Evolutionary conservation across 2,797 vertebrate species (phyloP).

Genomic region (Xiphorhynchus erythropygius): DNA sequence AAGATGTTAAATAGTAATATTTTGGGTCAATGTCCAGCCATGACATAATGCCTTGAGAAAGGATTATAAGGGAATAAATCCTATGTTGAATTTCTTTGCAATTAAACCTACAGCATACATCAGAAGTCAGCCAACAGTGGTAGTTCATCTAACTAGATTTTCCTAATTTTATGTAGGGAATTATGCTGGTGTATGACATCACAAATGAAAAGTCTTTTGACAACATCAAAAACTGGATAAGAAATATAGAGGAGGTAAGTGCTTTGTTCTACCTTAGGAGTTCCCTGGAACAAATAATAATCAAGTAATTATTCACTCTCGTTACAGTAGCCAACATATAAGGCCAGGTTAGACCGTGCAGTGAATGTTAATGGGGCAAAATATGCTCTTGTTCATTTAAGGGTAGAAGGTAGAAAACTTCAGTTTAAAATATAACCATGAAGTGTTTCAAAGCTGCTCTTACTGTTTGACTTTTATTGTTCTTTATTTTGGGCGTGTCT

Average conservation of each 20-base stretch:
- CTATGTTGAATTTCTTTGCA: not conserved
- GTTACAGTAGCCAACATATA: not conserved
- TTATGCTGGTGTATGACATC: conserved; percentile 98
- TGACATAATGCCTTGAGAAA: not conserved
- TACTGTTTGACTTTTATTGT: not conserved
- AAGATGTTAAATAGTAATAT: not conserved
- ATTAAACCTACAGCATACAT: not conserved
- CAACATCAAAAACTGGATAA: conserved; percentile 99
- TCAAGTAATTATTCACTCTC: not conserved
- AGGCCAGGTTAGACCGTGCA: not conserved
- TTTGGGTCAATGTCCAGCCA: not conserved
- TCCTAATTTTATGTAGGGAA: conserved; percentile 81
- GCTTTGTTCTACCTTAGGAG: rapidly evolving
- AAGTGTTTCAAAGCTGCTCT: not conserved
- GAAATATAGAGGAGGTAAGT: conserved; percentile 97
- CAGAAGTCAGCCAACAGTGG: not conserved
- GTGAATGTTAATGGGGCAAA: not conserved
- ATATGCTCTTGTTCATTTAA: not conserved
- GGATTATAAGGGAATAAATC: not conserved
- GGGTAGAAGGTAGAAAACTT: not conserved
- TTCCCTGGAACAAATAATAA: not conserved
- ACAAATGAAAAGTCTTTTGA: conserved; percentile 98
- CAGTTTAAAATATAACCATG: not conserved
- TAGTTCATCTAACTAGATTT: not conserved
- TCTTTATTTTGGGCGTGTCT: not conserved